phyloP scores from a whole-genome alignment of 2,888 invertebrate species.

The Hirtodrosophila confusa region DNA sequence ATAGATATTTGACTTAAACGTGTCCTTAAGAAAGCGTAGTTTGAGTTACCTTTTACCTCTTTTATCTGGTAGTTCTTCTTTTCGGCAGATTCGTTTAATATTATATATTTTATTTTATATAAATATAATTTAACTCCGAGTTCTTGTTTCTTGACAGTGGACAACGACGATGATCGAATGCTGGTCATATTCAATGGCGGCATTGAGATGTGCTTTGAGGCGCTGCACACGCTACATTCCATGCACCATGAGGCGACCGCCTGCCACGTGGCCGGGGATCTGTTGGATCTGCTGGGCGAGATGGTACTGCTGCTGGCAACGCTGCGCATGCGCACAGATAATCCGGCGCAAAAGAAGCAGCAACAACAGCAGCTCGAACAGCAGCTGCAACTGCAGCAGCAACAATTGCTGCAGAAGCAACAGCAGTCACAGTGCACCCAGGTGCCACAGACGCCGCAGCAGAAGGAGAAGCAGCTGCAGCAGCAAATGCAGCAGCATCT shows the following conservation, averaged over 20 bases:
- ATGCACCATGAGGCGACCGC: slow-evolving; percentile 97
- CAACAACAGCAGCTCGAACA: slow-evolving; percentile 76
- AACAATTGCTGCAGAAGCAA: slow-evolving; percentile 68
- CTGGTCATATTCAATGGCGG: slow-evolving; percentile 96
- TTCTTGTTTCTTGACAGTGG: slow-evolving; percentile 85
- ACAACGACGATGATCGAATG: slow-evolving; percentile 94
- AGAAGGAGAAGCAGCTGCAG: slow-evolving; percentile 77
- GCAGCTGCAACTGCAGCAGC: slow-evolving; percentile 72
- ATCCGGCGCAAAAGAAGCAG: slow-evolving; percentile 82
- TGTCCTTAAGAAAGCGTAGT: no score
- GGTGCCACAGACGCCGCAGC: slow-evolving; percentile 74
- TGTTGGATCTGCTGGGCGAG: slow-evolving; percentile 92
- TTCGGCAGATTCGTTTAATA: no score
- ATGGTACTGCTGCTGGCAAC: slow-evolving; percentile 90
- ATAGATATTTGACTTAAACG: no score
- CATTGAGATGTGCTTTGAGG: slow-evolving; percentile 88
- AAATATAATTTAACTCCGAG: neutral
- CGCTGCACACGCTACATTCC: slow-evolving; percentile 94
- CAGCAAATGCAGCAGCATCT: slow-evolving; percentile 80
- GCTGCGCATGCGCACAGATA: slow-evolving; percentile 85
- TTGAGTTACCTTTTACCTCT: no score
- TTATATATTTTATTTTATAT: no score
- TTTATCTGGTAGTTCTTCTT: no score
- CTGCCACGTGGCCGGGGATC: slow-evolving; percentile 92
- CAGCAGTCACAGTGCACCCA: slow-evolving; percentile 71